phyloP scores from a whole-genome alignment of 35 echinoderm and acorn worm species.

The Heliocidaris tuberculata region DNA sequence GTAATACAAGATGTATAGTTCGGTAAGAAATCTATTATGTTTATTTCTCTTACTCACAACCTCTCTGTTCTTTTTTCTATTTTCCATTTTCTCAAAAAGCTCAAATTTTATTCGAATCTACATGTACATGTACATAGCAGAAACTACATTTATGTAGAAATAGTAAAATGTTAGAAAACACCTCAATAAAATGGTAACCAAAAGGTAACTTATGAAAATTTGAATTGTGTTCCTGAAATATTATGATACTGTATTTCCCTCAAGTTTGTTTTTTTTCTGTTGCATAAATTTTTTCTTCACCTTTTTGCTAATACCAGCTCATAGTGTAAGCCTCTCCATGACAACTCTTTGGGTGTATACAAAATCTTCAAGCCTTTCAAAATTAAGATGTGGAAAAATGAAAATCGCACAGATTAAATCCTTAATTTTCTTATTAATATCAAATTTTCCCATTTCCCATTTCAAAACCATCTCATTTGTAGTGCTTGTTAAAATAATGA shows the following conservation, averaged over 20 bases:
- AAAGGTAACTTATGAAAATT: no score
- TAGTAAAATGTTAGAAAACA: background rate
- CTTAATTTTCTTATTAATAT: background rate
- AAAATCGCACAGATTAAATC: background rate
- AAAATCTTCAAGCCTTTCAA: background rate
- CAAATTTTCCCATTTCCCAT: background rate
- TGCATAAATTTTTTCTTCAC: no score
- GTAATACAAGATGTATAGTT: slow-evolving; percentile 67
- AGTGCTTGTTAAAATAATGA: background rate
- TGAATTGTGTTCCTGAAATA: no score
- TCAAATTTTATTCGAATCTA: background rate
- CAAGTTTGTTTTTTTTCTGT: no score
- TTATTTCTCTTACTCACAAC: background rate
- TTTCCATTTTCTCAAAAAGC: background rate
- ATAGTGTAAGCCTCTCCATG: no score
- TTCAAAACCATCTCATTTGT: background rate
- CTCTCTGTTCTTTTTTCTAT: background rate
- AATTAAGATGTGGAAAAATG: background rate
- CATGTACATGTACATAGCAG: background rate
- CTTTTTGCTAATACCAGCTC: no score
- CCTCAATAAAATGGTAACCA: background rate
- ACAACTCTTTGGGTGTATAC: background rate
- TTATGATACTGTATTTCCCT: no score
- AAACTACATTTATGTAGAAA: background rate
- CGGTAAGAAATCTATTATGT: slow-evolving; percentile 41